Conservation (phyloP, 2,113 vertebrate species). For the Passer montanus region DNA sequence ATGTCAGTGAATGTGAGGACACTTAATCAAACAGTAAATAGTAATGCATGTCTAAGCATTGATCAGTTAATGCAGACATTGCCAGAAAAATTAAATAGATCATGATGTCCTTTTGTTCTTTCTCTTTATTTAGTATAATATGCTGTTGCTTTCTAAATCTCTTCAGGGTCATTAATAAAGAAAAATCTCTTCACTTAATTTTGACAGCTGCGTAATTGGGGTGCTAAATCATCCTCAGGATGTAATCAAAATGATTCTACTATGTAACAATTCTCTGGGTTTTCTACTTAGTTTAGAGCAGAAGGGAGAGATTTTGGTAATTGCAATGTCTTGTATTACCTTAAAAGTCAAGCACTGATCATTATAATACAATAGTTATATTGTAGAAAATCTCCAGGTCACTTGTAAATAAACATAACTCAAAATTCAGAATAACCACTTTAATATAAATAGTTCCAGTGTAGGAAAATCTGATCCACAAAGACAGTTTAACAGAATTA, state of each 20-base stretch:
- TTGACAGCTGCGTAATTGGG: conserved; percentile 7
- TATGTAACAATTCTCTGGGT: not conserved
- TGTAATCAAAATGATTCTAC: not conserved
- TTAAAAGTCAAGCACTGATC: not conserved
- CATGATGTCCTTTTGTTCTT: not conserved
- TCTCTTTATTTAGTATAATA: not conserved
- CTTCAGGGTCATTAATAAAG: conserved; percentile 6
- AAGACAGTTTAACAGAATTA: not conserved
- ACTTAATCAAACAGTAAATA: conserved; percentile 28
- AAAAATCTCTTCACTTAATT: conserved; percentile 35
- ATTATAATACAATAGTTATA: not conserved
- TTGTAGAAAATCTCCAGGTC: not conserved
- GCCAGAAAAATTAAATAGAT: conserved; percentile 11
- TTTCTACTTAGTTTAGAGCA: not conserved
- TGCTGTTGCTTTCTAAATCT: conserved; percentile 4
- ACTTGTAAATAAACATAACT: not conserved
- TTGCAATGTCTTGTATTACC: not conserved
- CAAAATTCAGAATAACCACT: not conserved
- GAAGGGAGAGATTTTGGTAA: not conserved
- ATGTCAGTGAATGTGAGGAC: not conserved
- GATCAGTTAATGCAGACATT: conserved; percentile 11
- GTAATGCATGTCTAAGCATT: not conserved
- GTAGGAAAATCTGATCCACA: not conserved
- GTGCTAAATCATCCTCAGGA: conserved; percentile 32
- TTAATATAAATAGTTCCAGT: not conserved